Evolutionary conservation across 2,888 invertebrate genomes (phyloP), one percentile per base, ranked within the genome.

Genomic region (Panzeria rudis): DNA sequence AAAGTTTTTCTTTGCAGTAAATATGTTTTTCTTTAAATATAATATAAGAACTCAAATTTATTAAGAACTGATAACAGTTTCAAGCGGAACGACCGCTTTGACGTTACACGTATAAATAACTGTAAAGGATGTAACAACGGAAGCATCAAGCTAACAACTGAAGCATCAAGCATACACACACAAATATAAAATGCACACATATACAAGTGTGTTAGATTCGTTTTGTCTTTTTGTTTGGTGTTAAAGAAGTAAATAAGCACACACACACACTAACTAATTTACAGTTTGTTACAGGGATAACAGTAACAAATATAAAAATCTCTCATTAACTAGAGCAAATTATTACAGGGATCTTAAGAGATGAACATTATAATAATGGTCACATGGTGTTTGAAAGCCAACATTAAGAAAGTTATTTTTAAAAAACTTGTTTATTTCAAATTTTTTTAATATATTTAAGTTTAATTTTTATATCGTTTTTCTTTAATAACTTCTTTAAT

Each of bases 31-130:
- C 3, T 77, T 68, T 20, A 20, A 17, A 35, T 32, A 32, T 3
- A 71, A 52, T 47, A 66, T 47, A 66, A 61, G 15, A 82, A 82
- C 35, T 69, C n/a, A 68, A 59, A 59, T 73, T 29, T 59, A 13
- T 56, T 75, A 75, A 69, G 5, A 64, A 72, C 56, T 59, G 66
- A 66, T 77, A 66, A 77, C 41, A 52, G 71, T 35, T 72, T 50
- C 59, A 32, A 64, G 66, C 84, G 76, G 72, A 61, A 73, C 76
- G 71, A 66, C 84, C 84, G 81, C 76, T 68, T 81, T 77, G 81
- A 73, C 61, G 84, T 84, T 84, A 61, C 72, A 72, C 66, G 84
- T 84, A 77, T 52, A 84, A 84, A 84, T 84, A 80, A 77, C 56
- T 77, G 71, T 71, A 11, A 71, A 71, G 47, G 71, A 77, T 83